Percentiles rank a stretch among this genome's conserved stretches.
phyloP scores from a whole-genome alignment of 2,888 invertebrate genomes.

The Encarsia formosa region DNA sequence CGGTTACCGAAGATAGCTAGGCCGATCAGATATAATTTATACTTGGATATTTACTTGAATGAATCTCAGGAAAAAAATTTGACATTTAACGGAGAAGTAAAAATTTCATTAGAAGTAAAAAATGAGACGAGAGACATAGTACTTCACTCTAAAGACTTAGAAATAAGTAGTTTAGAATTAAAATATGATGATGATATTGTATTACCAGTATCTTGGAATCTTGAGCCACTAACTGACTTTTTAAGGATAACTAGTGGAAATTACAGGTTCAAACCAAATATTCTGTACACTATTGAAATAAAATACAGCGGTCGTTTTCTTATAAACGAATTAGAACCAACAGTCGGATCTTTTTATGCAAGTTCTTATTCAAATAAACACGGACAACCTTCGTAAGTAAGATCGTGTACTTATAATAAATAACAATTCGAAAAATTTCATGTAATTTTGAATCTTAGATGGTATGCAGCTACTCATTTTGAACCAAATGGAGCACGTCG shows the following conservation, averaged over 20 bases:
- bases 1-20: too few relatives aligned
- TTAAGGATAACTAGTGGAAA: too few relatives aligned
- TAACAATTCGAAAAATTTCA: too few relatives aligned
- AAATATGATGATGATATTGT: not conserved
- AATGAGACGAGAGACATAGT: not conserved
- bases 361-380: not conserved
- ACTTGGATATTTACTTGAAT: too few relatives aligned
- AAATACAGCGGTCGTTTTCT: too few relatives aligned
- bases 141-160: not conserved
- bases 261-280: too few relatives aligned
- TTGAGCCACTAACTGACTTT: not conserved
- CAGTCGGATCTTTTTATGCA: not conserved
- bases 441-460: constrained; percentile 57
- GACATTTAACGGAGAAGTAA: not conserved
- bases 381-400: not conserved
- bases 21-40: too few relatives aligned
- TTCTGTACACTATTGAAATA: too few relatives aligned
- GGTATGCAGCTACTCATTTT: constrained; percentile 76
- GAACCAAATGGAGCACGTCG: constrained; percentile 73
- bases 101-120: not conserved
- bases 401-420: too few relatives aligned
- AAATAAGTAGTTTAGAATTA: not conserved
- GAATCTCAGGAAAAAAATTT: too few relatives aligned
- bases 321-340: too few relatives aligned
- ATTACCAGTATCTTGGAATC: not conserved